These are phyloP conservation scores for Palythoa caribaeorum DNA, from an alignment of 92 coral and sea anemone genomes.

Conservation along the genomic window DNA sequence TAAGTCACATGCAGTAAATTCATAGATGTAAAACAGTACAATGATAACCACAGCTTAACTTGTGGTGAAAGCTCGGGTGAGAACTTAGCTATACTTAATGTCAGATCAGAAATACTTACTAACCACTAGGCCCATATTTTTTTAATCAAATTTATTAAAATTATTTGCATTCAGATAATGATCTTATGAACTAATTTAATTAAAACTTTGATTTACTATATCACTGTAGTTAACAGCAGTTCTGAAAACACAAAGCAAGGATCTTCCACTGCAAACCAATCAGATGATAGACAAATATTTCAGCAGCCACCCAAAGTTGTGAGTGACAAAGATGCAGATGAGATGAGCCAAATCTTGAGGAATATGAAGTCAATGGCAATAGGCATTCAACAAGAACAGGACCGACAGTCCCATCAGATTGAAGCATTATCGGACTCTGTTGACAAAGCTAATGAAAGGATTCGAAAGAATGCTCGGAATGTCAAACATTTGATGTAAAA, in stretches of 20 bases:
- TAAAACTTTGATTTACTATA: background rate
- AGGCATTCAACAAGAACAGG: conserved; percentile 88
- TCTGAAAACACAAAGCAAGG: background rate
- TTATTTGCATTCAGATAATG: no score
- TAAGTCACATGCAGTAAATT: no score
- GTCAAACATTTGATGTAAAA: conserved; percentile 64
- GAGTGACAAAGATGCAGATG: conserved; percentile 87
- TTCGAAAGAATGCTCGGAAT: conserved; percentile 71
- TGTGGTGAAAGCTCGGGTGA: no score
- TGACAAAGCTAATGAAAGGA: conserved; percentile 92
- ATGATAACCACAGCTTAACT: no score
- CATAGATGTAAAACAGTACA: no score
- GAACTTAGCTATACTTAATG: no score
- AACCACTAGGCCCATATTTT: no score
- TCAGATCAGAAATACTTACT: no score
- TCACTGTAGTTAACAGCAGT: background rate
- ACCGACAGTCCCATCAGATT: conserved; percentile 82
- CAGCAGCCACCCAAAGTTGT: conserved; percentile 44
- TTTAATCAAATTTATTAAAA: no score
- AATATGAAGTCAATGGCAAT: conserved; percentile 89
- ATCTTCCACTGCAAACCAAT: background rate
- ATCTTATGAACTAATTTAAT: background rate
- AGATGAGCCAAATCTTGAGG: conserved; percentile 80
- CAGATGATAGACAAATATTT: background rate
- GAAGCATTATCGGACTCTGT: conserved; percentile 91